Evolutionary conservation across 1,140 invertebrate genomes (phyloP), one percentile per base, ranked within the genome.

Genomic region (Megalopta genalis): DNA sequence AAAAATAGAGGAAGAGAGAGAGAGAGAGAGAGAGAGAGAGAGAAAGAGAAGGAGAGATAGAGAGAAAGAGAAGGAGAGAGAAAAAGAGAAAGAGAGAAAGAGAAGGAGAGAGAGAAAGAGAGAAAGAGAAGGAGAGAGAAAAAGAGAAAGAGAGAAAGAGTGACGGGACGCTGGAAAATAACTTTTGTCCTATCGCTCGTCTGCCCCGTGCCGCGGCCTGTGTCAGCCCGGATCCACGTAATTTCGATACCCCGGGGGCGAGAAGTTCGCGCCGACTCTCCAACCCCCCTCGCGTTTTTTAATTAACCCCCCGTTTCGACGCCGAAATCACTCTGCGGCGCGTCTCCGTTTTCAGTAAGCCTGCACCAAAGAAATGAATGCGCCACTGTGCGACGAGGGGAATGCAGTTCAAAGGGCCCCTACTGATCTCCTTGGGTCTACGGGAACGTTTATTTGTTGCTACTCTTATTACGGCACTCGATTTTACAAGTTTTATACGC

Each of bases 101-200:
- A 62, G 25, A n/a, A n/a, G n/a, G n/a, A n/a, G n/a, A n/a, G n/a
- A n/a, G n/a, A n/a, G n/a, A n/a, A 25, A 18, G 57, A 49, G 37
- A 62, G 21, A 73, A 46, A 49, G 59, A 39, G 25, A 32, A 0
- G 18, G 6, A n/a, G 21, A 21, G 27, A n/a, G 66, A 16, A n/a
- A 32, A 27, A 27, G 42, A 46, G 42, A 52, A 16, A 52, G 49
- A 52, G 32, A 0, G 59, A 63, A n/a, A 27, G 27, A 62, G 25
- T 32, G 46, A 70, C 63, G 12, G 57, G 71, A 72, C 46, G 77
- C 27, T 27, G 68, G 57, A 64, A 77, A 39, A 64, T 85, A 86
- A 86, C 77, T 83, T 83, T 77, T 59, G 54, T 59, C 14, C 60
- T 76, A 63, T 79, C 46, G 18, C 49, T 52, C 49, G 49, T 52